These are phyloP conservation scores for Adelges cooleyi DNA, from an alignment of 1,140 invertebrate species.

Conservation along the genomic window DNA sequence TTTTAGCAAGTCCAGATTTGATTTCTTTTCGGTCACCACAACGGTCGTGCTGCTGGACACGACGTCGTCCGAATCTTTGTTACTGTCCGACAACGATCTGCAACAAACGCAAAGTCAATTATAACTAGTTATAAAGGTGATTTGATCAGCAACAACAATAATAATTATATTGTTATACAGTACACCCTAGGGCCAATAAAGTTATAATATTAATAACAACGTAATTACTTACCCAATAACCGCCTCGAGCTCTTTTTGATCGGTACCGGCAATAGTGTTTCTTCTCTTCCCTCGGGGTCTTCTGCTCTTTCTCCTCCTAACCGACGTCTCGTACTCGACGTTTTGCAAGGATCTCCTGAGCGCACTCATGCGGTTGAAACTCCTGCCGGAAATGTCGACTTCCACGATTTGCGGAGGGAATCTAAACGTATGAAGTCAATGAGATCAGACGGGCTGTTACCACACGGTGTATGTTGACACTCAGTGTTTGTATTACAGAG, in stretches of 20 bases:
- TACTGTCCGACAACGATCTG: slow-evolving; percentile 46
- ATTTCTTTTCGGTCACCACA: slow-evolving; percentile 50
- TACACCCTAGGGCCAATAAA: background rate
- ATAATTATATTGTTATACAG: too few species aligned
- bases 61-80: slow-evolving; percentile 40
- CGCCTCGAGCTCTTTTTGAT: slow-evolving; percentile 62
- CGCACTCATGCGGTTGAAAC: slow-evolving; percentile 74
- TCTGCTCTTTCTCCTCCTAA: slow-evolving; percentile 52
- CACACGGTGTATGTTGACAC: background rate
- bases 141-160: background rate
- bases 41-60: slow-evolving; percentile 13
- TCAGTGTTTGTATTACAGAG: too few species aligned
- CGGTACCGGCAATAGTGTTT: slow-evolving; percentile 79
- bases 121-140: too few species aligned
- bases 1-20: slow-evolving; percentile 66
- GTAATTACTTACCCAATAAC: slow-evolving; percentile 33
- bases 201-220: background rate
- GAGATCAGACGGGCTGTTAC: background rate
- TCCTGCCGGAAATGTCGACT: slow-evolving; percentile 72
- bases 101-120: slow-evolving; percentile 28
- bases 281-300: slow-evolving; percentile 68
- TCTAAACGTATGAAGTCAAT: slow-evolving; percentile 44
- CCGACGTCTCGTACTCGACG: slow-evolving; percentile 33
- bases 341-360: slow-evolving; percentile 66
- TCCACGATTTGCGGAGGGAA: slow-evolving; percentile 75